Percentiles rank a stretch among this genome's conserved stretches.
These are phyloP conservation scores for Lamproptera curius DNA, from an alignment of 2,888 invertebrate genomes.

Conservation along the genomic window DNA sequence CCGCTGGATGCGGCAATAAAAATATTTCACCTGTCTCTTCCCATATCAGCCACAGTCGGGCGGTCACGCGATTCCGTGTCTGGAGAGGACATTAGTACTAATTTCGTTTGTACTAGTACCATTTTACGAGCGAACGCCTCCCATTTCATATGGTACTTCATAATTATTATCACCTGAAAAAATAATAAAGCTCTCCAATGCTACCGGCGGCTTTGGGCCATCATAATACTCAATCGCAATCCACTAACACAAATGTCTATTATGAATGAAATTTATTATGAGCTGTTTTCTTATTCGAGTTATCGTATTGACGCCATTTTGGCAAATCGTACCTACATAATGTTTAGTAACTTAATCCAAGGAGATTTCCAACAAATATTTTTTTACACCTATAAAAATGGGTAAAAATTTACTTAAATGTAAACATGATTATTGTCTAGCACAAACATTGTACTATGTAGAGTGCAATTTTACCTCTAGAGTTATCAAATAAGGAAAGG, in stretches of 20 bases:
- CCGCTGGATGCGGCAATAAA: conserved; percentile 54
- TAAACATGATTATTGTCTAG: too few species aligned
- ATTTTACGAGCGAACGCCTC: conserved; percentile 31
- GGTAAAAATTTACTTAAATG: neutral
- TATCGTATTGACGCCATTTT: neutral
- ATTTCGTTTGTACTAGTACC: conserved; percentile 38
- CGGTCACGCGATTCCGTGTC: conserved; percentile 49
- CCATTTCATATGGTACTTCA: conserved; percentile 15
- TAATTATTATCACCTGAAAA: conserved; percentile 15
- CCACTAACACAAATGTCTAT: neutral
- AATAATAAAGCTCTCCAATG: neutral
- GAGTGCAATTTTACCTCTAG: neutral
- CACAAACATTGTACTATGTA: too few species aligned
- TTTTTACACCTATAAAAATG: neutral
- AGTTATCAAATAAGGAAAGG: neutral
- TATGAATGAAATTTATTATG: too few species aligned
- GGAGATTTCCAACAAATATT: neutral
- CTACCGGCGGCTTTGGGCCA: neutral
- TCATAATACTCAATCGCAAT: neutral
- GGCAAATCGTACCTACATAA: too few species aligned
- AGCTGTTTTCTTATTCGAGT: too few species aligned
- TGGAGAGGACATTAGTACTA: conserved; percentile 52
- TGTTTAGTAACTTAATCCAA: neutral
- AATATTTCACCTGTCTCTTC: conserved; percentile 57
- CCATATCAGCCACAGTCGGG: conserved; percentile 37